A percentile compares a stretch with the other conserved stretches of the same genome.
These are phyloP conservation scores for Indri indri DNA, from an alignment of 2,113 vertebrate species.

Conservation along the genomic window DNA sequence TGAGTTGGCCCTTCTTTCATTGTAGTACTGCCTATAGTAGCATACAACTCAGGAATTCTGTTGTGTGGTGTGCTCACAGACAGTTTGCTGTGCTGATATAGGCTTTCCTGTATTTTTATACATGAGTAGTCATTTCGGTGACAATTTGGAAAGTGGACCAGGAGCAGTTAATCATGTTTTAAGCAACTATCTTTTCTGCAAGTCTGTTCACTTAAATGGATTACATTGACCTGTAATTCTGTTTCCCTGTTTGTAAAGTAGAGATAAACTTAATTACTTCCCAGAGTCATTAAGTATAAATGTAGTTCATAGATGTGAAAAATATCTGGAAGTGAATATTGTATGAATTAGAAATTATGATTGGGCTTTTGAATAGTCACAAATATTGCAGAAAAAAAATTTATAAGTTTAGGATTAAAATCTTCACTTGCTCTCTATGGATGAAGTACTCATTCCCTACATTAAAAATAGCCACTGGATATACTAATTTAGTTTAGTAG, in stretches of 20 bases:
- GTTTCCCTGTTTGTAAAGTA: constrained; percentile 13
- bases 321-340: not conserved
- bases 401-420: not conserved
- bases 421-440: not conserved
- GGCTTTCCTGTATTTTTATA: not conserved
- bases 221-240: not conserved
- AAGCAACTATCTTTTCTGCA: not conserved
- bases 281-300: constrained; percentile 4
- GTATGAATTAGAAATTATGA: constrained; percentile 16
- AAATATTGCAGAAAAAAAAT: not conserved
- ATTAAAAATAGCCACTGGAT: constrained; percentile 12
- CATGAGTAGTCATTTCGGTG: not conserved
- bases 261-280: not conserved
- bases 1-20: not conserved
- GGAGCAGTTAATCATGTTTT: not conserved
- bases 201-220: constrained; percentile 9
- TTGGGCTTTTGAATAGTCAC: not conserved
- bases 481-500: constrained; percentile 42
- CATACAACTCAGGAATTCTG: not conserved
- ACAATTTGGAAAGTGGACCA: not conserved
- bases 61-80: not conserved
- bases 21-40: not conserved
- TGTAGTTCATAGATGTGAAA: constrained; percentile 8
- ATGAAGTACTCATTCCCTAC: not conserved
- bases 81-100: not conserved